Conservation (phyloP, 2,797 vertebrate species). For the Aphelocoma californica region DNA sequence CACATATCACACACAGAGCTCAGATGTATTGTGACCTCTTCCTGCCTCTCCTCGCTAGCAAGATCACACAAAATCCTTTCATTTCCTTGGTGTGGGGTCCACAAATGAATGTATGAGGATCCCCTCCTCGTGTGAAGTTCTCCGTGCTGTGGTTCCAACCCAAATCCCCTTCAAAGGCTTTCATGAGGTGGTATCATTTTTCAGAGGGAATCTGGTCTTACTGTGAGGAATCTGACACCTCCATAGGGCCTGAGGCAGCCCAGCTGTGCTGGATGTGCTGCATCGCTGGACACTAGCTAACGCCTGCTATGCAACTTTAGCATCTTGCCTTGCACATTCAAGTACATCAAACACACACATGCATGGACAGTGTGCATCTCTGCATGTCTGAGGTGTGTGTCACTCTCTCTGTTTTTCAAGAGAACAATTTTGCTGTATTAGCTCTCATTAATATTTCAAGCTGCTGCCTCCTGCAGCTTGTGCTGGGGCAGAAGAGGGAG, state of each 20-base stretch:
- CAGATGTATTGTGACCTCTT: not conserved
- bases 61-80: not conserved
- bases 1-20: not conserved
- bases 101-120: fast-evolving
- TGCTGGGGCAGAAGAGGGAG: not conserved
- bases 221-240: not conserved
- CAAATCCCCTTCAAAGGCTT: not conserved
- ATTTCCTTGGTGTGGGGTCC: not conserved
- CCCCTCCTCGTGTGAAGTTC: not conserved
- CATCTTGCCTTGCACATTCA: not conserved
- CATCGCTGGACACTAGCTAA: not conserved
- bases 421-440: not conserved
- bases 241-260: not conserved
- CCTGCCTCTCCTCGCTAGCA: not conserved
- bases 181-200: not conserved
- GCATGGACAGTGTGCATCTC: not conserved
- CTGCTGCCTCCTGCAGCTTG: not conserved
- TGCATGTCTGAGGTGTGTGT: not conserved
- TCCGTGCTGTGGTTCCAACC: not conserved
- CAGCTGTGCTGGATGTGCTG: not conserved
- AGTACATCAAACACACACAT: not conserved
- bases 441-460: constrained; percentile 19
- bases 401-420: not conserved
- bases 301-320: not conserved
- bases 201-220: not conserved